Conservation (phyloP, 2,797 vertebrate species). For the Bovichtus variegatus region DNA sequence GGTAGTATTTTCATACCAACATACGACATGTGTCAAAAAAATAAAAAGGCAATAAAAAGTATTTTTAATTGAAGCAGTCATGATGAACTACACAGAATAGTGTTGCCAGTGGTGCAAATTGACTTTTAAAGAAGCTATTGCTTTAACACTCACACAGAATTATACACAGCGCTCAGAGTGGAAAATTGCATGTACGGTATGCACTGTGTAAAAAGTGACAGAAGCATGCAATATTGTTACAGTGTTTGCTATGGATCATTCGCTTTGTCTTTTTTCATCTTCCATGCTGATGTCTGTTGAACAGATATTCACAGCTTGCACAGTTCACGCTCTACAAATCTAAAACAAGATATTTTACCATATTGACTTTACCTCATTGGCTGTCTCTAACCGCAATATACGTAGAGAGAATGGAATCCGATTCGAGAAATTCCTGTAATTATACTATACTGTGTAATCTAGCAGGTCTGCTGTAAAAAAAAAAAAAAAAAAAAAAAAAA, state of each 20-base stretch:
- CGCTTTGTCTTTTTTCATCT: slow-evolving; percentile 11
- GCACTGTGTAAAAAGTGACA: slow-evolving; percentile 6
- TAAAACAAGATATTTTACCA: background rate
- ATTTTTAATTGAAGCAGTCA: slow-evolving; percentile 1
- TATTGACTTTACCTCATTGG: slow-evolving; percentile 1
- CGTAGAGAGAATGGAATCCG: background rate
- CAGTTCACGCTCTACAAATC: slow-evolving; percentile 12
- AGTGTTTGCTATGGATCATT: slow-evolving; percentile 23
- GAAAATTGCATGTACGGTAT: background rate
- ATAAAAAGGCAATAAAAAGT: background rate
- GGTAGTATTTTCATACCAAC: slow-evolving; percentile 1
- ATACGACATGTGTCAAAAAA: slow-evolving; percentile 1
- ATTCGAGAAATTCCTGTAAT: background rate
- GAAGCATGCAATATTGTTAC: slow-evolving; percentile 5
- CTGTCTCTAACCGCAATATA: background rate
- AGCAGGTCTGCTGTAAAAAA: background rate
- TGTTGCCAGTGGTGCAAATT: background rate
- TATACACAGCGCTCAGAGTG: background rate
- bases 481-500: background rate
- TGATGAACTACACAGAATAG: background rate
- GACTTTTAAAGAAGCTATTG: background rate
- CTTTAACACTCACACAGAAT: background rate
- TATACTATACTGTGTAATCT: background rate
- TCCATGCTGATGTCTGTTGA: slow-evolving; percentile 16
- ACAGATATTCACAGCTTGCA: slow-evolving; percentile 18